Conservation (phyloP, 2,888 invertebrate species). For the Cephus rjabovi region DNA sequence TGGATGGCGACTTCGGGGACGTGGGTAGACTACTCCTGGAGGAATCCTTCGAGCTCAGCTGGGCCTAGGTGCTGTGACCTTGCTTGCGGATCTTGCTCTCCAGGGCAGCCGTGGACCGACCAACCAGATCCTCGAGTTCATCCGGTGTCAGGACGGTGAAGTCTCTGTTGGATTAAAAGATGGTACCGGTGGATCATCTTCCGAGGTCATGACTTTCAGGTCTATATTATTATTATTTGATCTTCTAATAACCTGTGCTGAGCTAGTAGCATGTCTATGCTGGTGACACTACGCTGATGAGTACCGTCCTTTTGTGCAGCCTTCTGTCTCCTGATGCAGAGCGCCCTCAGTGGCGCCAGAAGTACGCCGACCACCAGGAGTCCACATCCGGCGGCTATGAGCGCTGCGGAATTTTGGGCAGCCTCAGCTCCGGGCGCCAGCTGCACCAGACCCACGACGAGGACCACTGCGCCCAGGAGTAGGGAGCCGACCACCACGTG, state of each 20-base stretch:
- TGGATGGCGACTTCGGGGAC: conserved; percentile 56
- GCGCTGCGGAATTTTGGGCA: conserved; percentile 78
- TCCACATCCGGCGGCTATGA: conserved; percentile 76
- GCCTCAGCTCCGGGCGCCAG: conserved; percentile 82
- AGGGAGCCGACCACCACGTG: conserved; percentile 81
- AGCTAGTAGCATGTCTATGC: conserved; percentile 69
- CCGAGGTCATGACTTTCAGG: neutral
- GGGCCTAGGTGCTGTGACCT: conserved; percentile 60
- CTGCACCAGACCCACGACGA: conserved; percentile 82
- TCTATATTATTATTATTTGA: neutral
- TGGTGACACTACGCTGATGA: conserved; percentile 68
- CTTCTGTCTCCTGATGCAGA: conserved; percentile 74
- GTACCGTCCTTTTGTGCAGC: conserved; percentile 68
- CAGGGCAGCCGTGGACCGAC: conserved; percentile 64
- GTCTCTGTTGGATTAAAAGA: conserved; percentile 41
- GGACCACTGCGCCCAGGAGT: conserved; percentile 78
- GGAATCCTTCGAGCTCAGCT: conserved; percentile 49
- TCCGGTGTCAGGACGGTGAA: conserved; percentile 70
- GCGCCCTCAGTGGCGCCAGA: conserved; percentile 75
- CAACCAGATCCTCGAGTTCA: conserved; percentile 72
- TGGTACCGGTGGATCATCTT: neutral
- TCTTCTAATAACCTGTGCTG: conserved; percentile 66
- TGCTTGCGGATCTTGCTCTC: conserved; percentile 68
- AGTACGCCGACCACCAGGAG: conserved; percentile 74
- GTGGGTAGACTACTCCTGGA: conserved; percentile 49